Evolutionary conservation across 2,113 vertebrate genomes (phyloP).

Genomic region (Axis porcinus): DNA sequence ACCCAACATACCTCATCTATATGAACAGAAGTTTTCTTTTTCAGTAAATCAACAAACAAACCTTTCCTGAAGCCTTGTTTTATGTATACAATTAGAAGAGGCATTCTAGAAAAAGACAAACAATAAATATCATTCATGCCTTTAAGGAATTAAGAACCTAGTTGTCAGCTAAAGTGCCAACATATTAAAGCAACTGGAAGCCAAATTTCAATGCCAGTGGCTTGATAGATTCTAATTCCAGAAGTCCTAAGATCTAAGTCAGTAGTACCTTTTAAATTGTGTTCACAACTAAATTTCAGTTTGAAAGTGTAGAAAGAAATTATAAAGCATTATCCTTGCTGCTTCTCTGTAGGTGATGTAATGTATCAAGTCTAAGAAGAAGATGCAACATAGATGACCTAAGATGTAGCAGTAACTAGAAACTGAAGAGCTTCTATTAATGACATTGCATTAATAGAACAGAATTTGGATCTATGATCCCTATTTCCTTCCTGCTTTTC

Average conservation of each 20-base stretch:
- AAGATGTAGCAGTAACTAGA: not conserved
- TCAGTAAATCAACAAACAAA: not conserved
- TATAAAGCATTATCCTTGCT: not conserved
- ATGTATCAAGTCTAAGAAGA: not conserved
- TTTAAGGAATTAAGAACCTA: not conserved
- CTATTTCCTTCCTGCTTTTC: not conserved
- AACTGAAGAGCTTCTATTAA: not conserved
- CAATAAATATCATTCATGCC: not conserved
- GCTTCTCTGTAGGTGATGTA: not conserved
- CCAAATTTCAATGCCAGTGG: not conserved
- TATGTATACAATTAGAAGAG: not conserved
- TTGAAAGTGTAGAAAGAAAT: not conserved
- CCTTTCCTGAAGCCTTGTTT: not conserved
- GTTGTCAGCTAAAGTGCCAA: not conserved
- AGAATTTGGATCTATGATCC: not conserved
- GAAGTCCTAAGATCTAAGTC: not conserved
- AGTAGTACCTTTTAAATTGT: not conserved
- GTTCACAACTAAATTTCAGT: not conserved
- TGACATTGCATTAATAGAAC: not conserved
- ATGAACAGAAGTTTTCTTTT: not conserved
- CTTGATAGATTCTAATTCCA: not conserved
- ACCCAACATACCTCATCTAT: not conserved
- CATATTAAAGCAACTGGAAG: not conserved
- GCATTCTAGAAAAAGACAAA: not conserved
- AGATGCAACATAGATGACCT: accelerated